A percentile compares a stretch with the other conserved stretches of the same genome.
Conservation (phyloP, 2,888 invertebrate genomes). For the Papilio protenor region DNA sequence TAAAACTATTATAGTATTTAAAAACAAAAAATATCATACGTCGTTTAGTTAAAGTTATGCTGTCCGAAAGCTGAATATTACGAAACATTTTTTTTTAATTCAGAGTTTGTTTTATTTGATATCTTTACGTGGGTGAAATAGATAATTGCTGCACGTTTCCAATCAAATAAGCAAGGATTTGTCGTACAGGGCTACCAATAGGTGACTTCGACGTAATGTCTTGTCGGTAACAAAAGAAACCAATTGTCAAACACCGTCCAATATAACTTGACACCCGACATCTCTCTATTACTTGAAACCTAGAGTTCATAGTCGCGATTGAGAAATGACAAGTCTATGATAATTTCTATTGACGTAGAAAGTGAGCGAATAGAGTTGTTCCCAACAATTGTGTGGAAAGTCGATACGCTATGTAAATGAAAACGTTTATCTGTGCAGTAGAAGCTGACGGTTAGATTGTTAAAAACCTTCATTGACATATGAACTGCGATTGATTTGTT, state of each 20-base stretch:
- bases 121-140: background rate
- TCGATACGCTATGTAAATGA: constrained; percentile 55
- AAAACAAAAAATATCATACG: no score
- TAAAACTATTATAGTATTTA: no score
- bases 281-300: constrained; percentile 36
- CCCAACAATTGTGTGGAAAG: constrained; percentile 73
- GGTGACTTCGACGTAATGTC: constrained; percentile 51
- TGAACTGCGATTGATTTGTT: constrained; percentile 27
- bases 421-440: constrained; percentile 64
- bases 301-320: constrained; percentile 47
- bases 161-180: background rate
- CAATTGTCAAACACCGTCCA: constrained; percentile 55
- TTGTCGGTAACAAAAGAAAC: constrained; percentile 61
- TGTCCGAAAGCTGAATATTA: no score
- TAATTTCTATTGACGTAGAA: constrained; percentile 63
- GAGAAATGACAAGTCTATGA: constrained; percentile 43
- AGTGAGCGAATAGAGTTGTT: constrained; percentile 65
- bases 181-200: constrained; percentile 45
- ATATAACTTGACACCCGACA: constrained; percentile 45
- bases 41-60: no score
- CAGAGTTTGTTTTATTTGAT: background rate
- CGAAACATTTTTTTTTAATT: background rate
- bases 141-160: background rate
- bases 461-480: constrained; percentile 42
- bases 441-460: constrained; percentile 58